These are phyloP conservation scores for Physella acuta DNA, from an alignment of 1,140 invertebrate species.

Conservation along the genomic window DNA sequence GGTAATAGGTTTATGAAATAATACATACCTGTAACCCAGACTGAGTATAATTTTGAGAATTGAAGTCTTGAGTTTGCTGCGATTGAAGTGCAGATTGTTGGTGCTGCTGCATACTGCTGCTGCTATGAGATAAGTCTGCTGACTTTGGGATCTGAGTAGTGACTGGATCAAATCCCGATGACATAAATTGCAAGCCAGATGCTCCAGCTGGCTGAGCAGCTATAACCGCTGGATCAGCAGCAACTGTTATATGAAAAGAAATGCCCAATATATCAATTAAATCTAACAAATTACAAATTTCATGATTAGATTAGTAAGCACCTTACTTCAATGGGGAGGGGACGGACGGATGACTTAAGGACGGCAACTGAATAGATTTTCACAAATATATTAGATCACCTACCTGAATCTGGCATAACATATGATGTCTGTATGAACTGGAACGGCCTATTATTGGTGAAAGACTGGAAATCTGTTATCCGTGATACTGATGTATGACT, in stretches of 20 bases:
- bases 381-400: background rate
- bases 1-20: too few relatives aligned
- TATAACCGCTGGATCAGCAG: slow-evolving; percentile 60
- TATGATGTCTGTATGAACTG: slow-evolving; percentile 26
- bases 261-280: too few relatives aligned
- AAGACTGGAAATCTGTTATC: slow-evolving; percentile 23
- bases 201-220: slow-evolving; percentile 42
- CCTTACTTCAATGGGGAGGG: background rate
- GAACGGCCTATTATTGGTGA: slow-evolving; percentile 25
- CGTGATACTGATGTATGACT: background rate
- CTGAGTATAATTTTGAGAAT: slow-evolving; percentile 8
- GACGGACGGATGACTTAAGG: background rate
- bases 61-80: slow-evolving; percentile 8
- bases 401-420: slow-evolving; percentile 20
- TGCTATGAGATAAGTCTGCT: background rate
- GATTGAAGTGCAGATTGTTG: slow-evolving; percentile 9
- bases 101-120: slow-evolving; percentile 10
- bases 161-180: slow-evolving; percentile 16
- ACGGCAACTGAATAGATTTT: background rate
- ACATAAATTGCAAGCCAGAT: slow-evolving; percentile 22
- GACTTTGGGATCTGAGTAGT: background rate
- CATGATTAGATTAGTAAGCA: too few relatives aligned
- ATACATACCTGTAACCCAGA: background rate
- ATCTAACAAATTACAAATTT: too few relatives aligned
- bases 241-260: too few relatives aligned